Evolutionary conservation across 1,140 invertebrate species (phyloP), one percentile per base, ranked within the genome.

Genomic region (Drosophila littoralis): DNA sequence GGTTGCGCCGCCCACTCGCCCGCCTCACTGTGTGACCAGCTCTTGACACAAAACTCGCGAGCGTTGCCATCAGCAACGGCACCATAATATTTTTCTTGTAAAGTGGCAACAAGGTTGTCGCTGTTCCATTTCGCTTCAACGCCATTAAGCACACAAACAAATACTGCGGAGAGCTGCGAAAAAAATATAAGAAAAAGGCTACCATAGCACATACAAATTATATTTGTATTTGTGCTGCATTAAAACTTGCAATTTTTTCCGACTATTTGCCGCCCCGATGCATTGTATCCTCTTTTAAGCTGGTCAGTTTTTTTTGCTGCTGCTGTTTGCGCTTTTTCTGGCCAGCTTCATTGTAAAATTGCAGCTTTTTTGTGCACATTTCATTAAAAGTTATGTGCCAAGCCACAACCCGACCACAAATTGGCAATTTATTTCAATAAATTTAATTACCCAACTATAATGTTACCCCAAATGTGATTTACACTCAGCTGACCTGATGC

Each of bases 351-450:
- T 66, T 82, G 80, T 67, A 46, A 57, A 81, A 43, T 54, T 63
- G 35, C 9, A 54, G 54, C 59, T 48, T 59, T 74, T 52, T 42
- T 54, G 48, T 57, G 12, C 36, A 50, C 76, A 71, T 75, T 82
- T 65, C 79, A 88, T 76, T 82, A 82, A 82, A 82, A 72, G 66
- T 88, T 88, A 86, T 72, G 67, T 50, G n/a, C 9, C n/a, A 13
- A 45, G 33, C 55, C 68, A 66, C 63, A 68, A 66, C 46, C 59
- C 40, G 75, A 63, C 81, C 60, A 55, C 55, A 68, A 78, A 84
- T 61, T 70, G 81, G 70, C 82, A 85, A 82, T 85, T 85, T 85
- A 85, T 88, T 85, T 85, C 77, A 85, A 85, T 85, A 82, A 82
- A 88, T 88, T 88, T 79, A 82, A 85, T 85, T 88, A 85, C 67